phyloP scores from a whole-genome alignment of 1,140 invertebrate species.

The Drosophila kurseongensis region DNA sequence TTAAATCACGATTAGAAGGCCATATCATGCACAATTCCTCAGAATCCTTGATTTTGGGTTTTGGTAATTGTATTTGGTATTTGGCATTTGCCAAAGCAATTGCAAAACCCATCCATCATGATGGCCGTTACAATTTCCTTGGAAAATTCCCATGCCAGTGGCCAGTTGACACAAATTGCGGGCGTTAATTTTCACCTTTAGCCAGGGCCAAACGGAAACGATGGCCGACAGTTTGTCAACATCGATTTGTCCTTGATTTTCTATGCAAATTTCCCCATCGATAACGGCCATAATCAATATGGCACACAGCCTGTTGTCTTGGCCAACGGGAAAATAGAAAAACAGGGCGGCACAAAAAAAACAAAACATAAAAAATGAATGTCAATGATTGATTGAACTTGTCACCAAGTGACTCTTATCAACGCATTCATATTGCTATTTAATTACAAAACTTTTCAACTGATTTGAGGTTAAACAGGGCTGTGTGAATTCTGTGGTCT shows the following conservation, averaged over 20 bases:
- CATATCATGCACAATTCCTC: not conserved
- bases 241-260: conserved; percentile 28
- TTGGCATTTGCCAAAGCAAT: conserved; percentile 13
- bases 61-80: conserved; percentile 11
- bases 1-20: not conserved
- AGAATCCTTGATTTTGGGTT: not conserved
- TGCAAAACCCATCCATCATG: conserved; percentile 21
- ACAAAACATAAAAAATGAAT: conserved; percentile 9
- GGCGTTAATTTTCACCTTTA: conserved; percentile 41
- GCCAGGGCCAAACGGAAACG: conserved; percentile 12
- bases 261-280: conserved; percentile 32
- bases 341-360: not conserved
- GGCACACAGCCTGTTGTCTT: conserved; percentile 12
- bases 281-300: conserved; percentile 31
- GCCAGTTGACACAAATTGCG: conserved; percentile 40
- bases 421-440: conserved; percentile 41
- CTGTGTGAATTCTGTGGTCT: conserved; percentile 12
- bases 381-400: conserved; percentile 43
- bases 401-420: conserved; percentile 40
- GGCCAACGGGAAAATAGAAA: conserved; percentile 1
- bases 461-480: conserved; percentile 23
- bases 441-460: conserved; percentile 48
- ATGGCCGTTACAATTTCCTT: conserved; percentile 3
- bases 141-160: conserved; percentile 15
- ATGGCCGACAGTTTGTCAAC: conserved; percentile 22